phyloP scores from a whole-genome alignment of 2,113 vertebrate species.

The Pangasianodon hypophthalmus region DNA sequence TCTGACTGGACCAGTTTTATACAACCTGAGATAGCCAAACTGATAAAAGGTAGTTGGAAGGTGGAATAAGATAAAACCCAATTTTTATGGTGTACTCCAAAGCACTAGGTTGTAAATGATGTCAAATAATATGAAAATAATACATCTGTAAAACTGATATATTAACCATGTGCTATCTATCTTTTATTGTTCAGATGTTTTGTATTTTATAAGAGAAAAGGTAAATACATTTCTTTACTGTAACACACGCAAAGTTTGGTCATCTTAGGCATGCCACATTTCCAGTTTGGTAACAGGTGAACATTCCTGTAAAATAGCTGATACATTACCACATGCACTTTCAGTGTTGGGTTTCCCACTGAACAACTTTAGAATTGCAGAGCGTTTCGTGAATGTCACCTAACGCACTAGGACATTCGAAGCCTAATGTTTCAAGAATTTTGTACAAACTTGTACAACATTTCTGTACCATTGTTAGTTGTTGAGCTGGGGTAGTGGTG shows the following conservation, averaged over 20 bases:
- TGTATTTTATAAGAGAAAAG: not conserved
- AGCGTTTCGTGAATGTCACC: not conserved
- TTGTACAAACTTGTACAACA: not conserved
- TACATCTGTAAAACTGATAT: not conserved
- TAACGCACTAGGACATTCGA: not conserved
- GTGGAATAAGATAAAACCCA: not conserved
- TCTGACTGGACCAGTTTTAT: not conserved
- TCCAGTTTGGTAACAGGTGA: constrained; percentile 40
- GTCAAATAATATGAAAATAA: not conserved
- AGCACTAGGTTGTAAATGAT: not conserved
- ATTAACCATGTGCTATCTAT: not conserved
- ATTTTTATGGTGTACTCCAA: not conserved
- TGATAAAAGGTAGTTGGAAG: not conserved
- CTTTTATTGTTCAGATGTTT: not conserved
- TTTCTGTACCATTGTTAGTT: not conserved
- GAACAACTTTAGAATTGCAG: not conserved
- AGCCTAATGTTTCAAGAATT: not conserved
- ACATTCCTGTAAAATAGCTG: constrained; percentile 1
- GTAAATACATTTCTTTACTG: not conserved
- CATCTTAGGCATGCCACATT: constrained; percentile 1
- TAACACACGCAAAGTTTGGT: not conserved
- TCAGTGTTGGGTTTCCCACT: not conserved
- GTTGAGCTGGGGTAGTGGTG: not conserved
- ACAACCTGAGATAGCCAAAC: not conserved
- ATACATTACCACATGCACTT: not conserved